Conservation (phyloP, 2,113 vertebrate species). For the Myrmecophaga tridactyla region DNA sequence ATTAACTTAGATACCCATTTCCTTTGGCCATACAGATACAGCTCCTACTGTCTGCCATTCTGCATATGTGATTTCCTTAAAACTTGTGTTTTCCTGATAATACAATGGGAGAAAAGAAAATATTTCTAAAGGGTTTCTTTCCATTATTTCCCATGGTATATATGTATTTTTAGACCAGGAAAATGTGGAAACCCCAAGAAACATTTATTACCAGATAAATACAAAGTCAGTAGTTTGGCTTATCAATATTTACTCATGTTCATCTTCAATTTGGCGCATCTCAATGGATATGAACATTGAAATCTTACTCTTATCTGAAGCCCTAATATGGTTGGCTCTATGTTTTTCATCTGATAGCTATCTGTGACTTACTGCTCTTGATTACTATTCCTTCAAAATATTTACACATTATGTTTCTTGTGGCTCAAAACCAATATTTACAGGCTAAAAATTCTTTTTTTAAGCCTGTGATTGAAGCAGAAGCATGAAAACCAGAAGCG, state of each 20-base stretch:
- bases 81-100: slow-evolving; percentile 8
- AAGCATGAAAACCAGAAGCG: neutral
- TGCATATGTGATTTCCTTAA: neutral
- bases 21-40: neutral
- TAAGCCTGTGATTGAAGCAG: slow-evolving; percentile 8
- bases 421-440: slow-evolving; percentile 35
- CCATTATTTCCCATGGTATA: neutral
- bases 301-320: neutral
- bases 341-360: neutral
- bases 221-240: neutral
- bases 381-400: slow-evolving; percentile 46
- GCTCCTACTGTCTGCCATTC: neutral
- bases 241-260: slow-evolving; percentile 10
- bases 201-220: neutral
- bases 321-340: neutral
- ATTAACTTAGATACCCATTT: neutral
- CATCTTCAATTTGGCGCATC: neutral
- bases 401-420: neutral
- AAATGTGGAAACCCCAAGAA: neutral
- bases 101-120: neutral
- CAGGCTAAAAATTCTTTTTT: slow-evolving; percentile 18
- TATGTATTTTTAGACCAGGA: neutral
- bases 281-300: slow-evolving; percentile 1
- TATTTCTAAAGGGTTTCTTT: neutral
- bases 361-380: slow-evolving; percentile 12